These are phyloP conservation scores for Erpobdella octoculata DNA, from an alignment of 2,888 invertebrate species.

Conservation along the genomic window DNA sequence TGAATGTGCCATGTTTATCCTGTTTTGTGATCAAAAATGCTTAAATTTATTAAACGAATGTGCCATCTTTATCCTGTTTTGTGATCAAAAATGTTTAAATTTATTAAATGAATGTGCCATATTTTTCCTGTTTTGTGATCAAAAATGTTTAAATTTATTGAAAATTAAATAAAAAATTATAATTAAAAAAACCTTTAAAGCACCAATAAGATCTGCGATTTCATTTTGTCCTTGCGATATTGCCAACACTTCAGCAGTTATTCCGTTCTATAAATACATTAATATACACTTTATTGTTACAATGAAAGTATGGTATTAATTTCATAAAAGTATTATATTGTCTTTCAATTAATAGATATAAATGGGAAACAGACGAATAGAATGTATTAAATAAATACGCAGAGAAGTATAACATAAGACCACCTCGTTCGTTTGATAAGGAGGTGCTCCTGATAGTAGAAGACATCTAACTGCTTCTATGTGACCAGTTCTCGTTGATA, in stretches of 20 bases:
- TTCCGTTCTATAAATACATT: too few relatives aligned
- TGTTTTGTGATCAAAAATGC: slow-evolving; percentile 35
- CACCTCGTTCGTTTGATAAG: slow-evolving; percentile 59
- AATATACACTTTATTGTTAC: too few relatives aligned
- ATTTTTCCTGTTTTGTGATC: too few relatives aligned
- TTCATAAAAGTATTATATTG: too few relatives aligned
- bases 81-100: neutral
- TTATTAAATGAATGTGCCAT: slow-evolving; percentile 46
- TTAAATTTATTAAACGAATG: slow-evolving; percentile 57
- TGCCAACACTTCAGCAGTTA: slow-evolving; percentile 69
- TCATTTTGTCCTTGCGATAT: slow-evolving; percentile 66
- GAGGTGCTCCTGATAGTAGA: slow-evolving; percentile 65
- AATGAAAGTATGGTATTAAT: too few relatives aligned
- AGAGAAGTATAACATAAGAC: neutral
- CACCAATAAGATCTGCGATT: slow-evolving; percentile 61
- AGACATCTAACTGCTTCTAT: slow-evolving; percentile 65
- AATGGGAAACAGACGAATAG: too few relatives aligned
- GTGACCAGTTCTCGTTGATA: slow-evolving; percentile 66
- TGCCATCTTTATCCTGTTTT: slow-evolving; percentile 53
- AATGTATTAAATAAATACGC: too few relatives aligned
- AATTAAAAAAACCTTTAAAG: neutral
- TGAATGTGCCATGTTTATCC: slow-evolving; percentile 56
- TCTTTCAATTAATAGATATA: too few relatives aligned
- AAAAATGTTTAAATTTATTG: too few relatives aligned
- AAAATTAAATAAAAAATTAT: neutral